Percentiles rank a stretch among this genome's conserved stretches.
Evolutionary conservation across 2,113 vertebrate genomes (phyloP).

Genomic region (Phodopus roborovskii): DNA sequence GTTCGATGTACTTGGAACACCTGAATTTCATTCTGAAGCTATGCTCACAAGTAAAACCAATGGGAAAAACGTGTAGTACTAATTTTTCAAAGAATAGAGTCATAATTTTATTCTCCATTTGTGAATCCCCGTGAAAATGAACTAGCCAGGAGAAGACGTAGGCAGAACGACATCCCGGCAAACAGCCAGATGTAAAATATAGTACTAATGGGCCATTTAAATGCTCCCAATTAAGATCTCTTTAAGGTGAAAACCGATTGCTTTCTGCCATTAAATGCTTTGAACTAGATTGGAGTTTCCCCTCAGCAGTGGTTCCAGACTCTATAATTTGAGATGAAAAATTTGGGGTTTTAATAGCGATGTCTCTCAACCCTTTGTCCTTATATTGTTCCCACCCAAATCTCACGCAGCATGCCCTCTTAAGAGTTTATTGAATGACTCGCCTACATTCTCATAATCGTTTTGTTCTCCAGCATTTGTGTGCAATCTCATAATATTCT

Average conservation of each 20-base stretch:
- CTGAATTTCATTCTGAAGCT: slow-evolving; percentile 25
- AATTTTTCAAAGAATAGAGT: neutral
- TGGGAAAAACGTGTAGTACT: neutral
- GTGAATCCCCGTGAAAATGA: slow-evolving; percentile 44
- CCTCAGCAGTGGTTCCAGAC: neutral
- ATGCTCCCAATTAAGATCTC: slow-evolving; percentile 34
- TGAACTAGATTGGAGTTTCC: slow-evolving; percentile 31
- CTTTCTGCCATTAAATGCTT: slow-evolving; percentile 52
- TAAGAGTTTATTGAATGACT: neutral
- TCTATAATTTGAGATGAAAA: slow-evolving; percentile 22
- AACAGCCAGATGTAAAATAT: slow-evolving; percentile 15
- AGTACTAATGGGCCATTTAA: slow-evolving; percentile 21
- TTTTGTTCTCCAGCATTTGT: neutral
- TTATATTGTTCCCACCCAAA: neutral
- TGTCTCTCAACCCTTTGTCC: slow-evolving; percentile 14
- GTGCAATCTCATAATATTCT: slow-evolving; percentile 1
- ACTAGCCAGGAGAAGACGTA: neutral
- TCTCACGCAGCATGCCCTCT: neutral
- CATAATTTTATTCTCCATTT: slow-evolving; percentile 30
- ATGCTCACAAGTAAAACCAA: neutral
- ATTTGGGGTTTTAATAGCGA: neutral
- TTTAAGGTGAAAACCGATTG: slow-evolving; percentile 56
- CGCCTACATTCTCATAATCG: neutral
- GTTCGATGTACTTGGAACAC: slow-evolving; percentile 18
- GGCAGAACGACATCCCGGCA: neutral